These are phyloP conservation scores for Cygnus olor DNA, from an alignment of 2,797 vertebrate species.

Conservation along the genomic window DNA sequence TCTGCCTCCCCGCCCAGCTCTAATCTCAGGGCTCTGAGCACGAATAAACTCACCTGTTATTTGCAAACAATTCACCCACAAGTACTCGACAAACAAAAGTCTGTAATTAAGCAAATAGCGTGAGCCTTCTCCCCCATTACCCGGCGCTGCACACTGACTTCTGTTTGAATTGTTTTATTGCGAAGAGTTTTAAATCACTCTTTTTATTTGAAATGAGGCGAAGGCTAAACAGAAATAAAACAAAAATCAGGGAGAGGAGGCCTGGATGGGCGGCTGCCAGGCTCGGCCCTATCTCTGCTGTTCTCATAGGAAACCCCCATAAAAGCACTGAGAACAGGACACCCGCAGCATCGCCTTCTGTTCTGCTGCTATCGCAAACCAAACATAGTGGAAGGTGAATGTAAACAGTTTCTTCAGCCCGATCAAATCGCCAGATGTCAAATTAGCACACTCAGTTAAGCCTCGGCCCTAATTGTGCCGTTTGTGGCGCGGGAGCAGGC, in stretches of 20 bases:
- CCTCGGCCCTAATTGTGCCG: not conserved
- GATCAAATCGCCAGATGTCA: slow-evolving; percentile 58
- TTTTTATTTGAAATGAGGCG: slow-evolving; percentile 43
- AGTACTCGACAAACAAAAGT: slow-evolving; percentile 52
- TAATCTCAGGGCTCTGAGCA: not conserved
- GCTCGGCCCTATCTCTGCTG: not conserved
- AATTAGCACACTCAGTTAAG: not conserved
- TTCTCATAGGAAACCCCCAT: slow-evolving; percentile 63
- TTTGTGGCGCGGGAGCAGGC: not conserved
- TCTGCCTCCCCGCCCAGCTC: slow-evolving; percentile 14
- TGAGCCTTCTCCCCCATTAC: not conserved
- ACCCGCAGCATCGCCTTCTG: slow-evolving; percentile 6
- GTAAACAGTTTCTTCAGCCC: slow-evolving; percentile 30
- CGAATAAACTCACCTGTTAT: slow-evolving; percentile 62
- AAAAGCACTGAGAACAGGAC: slow-evolving; percentile 14
- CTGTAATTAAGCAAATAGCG: slow-evolving; percentile 40
- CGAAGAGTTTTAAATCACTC: slow-evolving; percentile 28
- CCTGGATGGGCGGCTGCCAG: not conserved
- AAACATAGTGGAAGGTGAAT: slow-evolving; percentile 21
- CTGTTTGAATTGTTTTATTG: slow-evolving; percentile 44
- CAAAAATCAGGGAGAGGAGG: not conserved
- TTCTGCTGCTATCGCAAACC: slow-evolving; percentile 34
- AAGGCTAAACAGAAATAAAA: not conserved
- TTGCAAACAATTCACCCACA: slow-evolving; percentile 49
- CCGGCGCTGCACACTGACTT: not conserved